Evolutionary conservation across 2,888 invertebrate species (phyloP).

Genomic region (Agrochola litura): DNA sequence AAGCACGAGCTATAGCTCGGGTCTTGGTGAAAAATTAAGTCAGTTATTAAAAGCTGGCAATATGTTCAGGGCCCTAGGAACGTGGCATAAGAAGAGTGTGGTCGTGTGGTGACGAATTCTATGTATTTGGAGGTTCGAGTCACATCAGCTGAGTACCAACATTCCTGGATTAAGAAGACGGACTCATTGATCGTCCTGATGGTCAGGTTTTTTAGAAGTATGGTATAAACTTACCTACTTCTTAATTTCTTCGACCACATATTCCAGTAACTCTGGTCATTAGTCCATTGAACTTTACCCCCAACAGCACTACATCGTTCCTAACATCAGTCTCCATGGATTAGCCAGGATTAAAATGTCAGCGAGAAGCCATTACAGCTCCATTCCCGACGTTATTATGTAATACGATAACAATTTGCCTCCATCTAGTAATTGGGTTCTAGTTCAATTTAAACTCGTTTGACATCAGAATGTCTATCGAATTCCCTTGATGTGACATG

Average conservation of each 20-base stretch:
- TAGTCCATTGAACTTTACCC: slow-evolving; percentile 24
- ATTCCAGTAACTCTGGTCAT: not conserved
- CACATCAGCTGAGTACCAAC: too few relatives aligned
- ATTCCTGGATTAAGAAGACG: too few relatives aligned
- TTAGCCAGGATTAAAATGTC: slow-evolving; percentile 68
- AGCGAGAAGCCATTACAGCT: slow-evolving; percentile 63
- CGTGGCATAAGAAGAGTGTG: not conserved
- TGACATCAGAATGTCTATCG: slow-evolving; percentile 56
- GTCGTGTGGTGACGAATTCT: not conserved
- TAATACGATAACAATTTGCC: slow-evolving; percentile 66
- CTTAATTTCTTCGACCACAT: not conserved
- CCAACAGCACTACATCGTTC: slow-evolving; percentile 15
- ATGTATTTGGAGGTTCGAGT: not conserved
- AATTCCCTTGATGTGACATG: slow-evolving; percentile 45
- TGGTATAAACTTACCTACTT: too few relatives aligned
- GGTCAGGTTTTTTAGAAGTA: too few relatives aligned
- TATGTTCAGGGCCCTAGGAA: not conserved
- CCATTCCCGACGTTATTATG: slow-evolving; percentile 61
- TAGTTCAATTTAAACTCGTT: slow-evolving; percentile 54
- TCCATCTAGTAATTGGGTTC: slow-evolving; percentile 52
- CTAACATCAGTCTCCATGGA: slow-evolving; percentile 52
- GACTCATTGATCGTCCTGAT: too few relatives aligned
- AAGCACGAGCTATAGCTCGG: not conserved
- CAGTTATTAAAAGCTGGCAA: not conserved
- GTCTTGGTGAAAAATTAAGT: not conserved